These are phyloP conservation scores for Camelus bactrianus DNA, from an alignment of 2,113 vertebrate genomes.

Conservation along the genomic window DNA sequence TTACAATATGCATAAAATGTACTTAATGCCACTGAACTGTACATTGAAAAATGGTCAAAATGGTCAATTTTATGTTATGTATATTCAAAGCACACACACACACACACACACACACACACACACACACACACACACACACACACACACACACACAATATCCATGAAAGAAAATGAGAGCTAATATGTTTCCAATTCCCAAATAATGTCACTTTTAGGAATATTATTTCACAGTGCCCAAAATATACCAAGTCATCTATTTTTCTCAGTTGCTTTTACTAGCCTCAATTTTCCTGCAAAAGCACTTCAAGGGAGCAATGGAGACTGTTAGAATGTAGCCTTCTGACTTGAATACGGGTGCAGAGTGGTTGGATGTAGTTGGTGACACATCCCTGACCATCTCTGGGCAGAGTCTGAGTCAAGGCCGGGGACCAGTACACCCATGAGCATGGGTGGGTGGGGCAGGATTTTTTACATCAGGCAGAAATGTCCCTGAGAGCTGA, in stretches of 20 bases:
- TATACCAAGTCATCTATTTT: background rate
- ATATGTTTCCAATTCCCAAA: background rate
- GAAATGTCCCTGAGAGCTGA: background rate
- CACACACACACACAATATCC: background rate
- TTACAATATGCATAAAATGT: background rate
- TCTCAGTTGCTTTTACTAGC: background rate
- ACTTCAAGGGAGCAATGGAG: background rate
- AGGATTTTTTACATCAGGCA: background rate
- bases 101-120: background rate
- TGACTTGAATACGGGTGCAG: background rate
- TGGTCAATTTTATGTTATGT: background rate
- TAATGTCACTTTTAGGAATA: conserved; percentile 42
- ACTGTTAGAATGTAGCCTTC: background rate
- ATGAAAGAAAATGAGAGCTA: background rate
- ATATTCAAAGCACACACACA: background rate
- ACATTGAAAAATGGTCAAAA: background rate
- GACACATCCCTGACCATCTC: background rate
- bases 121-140: background rate
- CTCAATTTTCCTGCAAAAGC: background rate
- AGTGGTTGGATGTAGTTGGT: background rate
- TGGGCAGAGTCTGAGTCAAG: background rate
- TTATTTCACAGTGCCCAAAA: background rate
- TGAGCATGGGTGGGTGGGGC: background rate
- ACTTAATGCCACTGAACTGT: background rate
- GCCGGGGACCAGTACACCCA: too few relatives aligned